Percentiles rank a stretch among this genome's conserved stretches.
These are phyloP conservation scores for Orestias chungarensis DNA, from an alignment of 2,797 vertebrate genomes.

Conservation along the genomic window DNA sequence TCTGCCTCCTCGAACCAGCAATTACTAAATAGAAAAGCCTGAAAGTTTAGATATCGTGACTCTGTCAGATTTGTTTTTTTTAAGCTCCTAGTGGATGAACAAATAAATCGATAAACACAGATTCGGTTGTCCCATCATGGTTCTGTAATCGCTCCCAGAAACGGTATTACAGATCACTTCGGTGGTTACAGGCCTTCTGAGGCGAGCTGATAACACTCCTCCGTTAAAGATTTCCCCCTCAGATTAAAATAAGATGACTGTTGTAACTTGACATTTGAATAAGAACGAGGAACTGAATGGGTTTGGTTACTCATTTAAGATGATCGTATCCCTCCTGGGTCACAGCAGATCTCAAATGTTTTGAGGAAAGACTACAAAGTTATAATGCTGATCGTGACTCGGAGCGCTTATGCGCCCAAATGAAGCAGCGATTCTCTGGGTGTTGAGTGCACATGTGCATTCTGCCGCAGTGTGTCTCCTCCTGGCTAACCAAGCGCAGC, in stretches of 20 bases:
- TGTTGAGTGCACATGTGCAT: slow-evolving; percentile 14
- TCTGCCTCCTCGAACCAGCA: neutral
- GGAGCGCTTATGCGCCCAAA: neutral
- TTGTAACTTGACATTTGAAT: slow-evolving; percentile 21
- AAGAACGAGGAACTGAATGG: slow-evolving; percentile 12
- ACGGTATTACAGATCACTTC: slow-evolving; percentile 52
- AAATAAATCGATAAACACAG: neutral
- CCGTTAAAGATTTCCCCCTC: slow-evolving; percentile 36
- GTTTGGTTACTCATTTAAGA: slow-evolving; percentile 14
- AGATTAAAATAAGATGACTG: slow-evolving; percentile 28
- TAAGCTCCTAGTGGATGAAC: no score
- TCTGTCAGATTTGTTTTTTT: neutral
- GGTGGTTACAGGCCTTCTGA: slow-evolving; percentile 24
- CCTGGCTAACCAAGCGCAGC: slow-evolving; percentile 56
- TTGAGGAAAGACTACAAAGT: neutral
- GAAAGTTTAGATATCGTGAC: neutral
- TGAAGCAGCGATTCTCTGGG: slow-evolving; percentile 5
- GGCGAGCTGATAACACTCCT: slow-evolving; percentile 39
- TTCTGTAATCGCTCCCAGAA: slow-evolving; percentile 11
- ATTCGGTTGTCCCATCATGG: slow-evolving; percentile 18
- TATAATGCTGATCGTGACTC: neutral
- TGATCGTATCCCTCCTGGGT: slow-evolving; percentile 17
- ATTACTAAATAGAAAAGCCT: neutral
- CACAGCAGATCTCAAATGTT: neutral
- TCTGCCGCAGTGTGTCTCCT: slow-evolving; percentile 42